Base-by-base conservation (phyloP, 2,113 vertebrate genomes). In the Rhynchomys soricoides region DNA sequence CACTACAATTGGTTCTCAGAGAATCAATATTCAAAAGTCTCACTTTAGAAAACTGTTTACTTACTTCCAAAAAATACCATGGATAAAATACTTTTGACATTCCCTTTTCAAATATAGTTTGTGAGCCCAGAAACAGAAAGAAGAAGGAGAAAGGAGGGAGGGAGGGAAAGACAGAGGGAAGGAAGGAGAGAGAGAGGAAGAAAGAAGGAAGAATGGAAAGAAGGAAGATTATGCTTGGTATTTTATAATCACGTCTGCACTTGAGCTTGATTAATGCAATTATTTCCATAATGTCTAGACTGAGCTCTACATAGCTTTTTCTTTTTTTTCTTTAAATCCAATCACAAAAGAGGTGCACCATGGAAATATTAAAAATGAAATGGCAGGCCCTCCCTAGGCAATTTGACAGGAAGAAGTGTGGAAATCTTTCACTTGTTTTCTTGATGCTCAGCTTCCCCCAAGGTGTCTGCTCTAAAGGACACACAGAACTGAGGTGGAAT, bases 401-500 rank as follows among this genome's bases (percentile, higher is more conserved):
- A 48, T 59, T 89, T 11, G 22, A 31, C 22, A 43, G 26, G 34
- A 79, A 52, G 77, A 37, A 37, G 0, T 45, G 1, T 62, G 26
- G 75, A 90, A 92, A 96, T 5, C 11, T 73, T 64, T 57, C 45
- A 16, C 17, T 87, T 8, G 10, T 83, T 79, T 91, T 86, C 59
- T 45, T 50, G 22, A 68, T 22, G 85, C 17, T 73, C 26, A n/a
- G 85, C 70, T 64, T 85, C 43, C 52, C 15, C 89, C 31, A 83
- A 81, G 15, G 55, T 52, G 24, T 85, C 78, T 95, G 62, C 48
- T 83, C 11, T 50, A 90, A 96, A 97, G 79, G 79, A 95, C 94
- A 77, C 94, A 77, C 24, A 50, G 40, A 79, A 7, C 78, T 55
- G 37, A 77, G 3, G 2, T 89, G 22, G 24, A 93, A 55, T 29